phyloP scores from a whole-genome alignment of 2,113 vertebrate genomes.

The Pedionomus torquatus region DNA sequence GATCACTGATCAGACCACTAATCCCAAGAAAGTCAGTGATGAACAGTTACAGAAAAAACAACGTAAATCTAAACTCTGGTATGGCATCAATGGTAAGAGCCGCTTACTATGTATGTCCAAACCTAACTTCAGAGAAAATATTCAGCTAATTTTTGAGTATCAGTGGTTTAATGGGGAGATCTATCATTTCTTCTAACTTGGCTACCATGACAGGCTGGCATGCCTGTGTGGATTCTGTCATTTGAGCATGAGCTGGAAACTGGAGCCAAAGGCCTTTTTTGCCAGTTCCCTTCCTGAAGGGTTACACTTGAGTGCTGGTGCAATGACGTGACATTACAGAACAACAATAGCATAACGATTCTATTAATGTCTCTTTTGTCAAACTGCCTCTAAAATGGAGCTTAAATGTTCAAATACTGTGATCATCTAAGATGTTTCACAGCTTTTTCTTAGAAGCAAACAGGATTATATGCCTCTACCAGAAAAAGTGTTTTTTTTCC shows the following conservation, averaged over 20 bases:
- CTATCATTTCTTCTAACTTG: background rate
- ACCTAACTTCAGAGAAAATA: background rate
- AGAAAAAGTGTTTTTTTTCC: background rate
- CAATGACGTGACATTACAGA: background rate
- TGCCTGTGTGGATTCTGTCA: background rate
- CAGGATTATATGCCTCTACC: background rate
- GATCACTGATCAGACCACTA: too few relatives aligned
- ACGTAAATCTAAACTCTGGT: background rate
- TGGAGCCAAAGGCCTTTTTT: background rate
- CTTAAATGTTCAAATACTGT: background rate
- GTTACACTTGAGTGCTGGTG: background rate
- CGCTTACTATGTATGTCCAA: background rate
- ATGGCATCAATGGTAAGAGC: background rate
- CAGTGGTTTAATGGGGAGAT: background rate
- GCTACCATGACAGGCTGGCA: background rate
- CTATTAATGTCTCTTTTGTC: background rate
- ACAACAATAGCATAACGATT: background rate
- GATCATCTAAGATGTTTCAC: background rate
- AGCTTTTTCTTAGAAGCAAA: background rate
- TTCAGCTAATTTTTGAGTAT: background rate
- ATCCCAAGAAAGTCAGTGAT: background rate
- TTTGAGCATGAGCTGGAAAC: background rate
- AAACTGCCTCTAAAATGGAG: background rate
- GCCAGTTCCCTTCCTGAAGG: background rate
- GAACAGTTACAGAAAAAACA: background rate